These are phyloP conservation scores for Cryptus viduatorius DNA, from an alignment of 2,888 invertebrate species.

Conservation along the genomic window DNA sequence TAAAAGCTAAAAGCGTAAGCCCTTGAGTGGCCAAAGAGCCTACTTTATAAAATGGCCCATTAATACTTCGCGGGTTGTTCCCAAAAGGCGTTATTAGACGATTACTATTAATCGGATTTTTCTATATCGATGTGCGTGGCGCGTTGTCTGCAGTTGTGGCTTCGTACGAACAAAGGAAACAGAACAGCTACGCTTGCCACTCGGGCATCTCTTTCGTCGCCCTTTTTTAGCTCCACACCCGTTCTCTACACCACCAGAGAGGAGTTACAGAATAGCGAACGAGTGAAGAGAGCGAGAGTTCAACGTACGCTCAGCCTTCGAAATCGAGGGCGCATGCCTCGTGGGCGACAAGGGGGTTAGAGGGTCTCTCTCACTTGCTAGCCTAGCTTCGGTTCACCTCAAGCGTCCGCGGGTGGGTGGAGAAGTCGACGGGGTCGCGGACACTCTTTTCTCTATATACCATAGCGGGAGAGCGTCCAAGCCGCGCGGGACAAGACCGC, in stretches of 20 bases:
- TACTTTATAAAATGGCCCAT: neutral
- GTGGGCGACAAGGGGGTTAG: constrained; percentile 63
- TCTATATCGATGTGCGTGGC: constrained; percentile 3
- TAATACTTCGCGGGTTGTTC: neutral
- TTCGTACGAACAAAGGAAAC: constrained; percentile 55
- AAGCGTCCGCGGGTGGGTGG: constrained; percentile 16
- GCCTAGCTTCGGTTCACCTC: constrained; percentile 56
- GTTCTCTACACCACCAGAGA: constrained; percentile 8
- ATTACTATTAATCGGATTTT: constrained; percentile 16
- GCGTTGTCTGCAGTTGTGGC: neutral
- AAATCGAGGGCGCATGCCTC: constrained; percentile 71
- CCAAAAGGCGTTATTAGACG: neutral
- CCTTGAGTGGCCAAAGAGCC: neutral
- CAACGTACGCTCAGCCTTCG: constrained; percentile 70
- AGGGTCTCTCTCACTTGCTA: constrained; percentile 67
- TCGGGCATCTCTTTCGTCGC: constrained; percentile 23
- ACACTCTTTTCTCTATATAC: constrained; percentile 25
- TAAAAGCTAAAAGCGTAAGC: neutral
- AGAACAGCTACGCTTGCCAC: constrained; percentile 20
- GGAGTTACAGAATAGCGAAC: constrained; percentile 38
- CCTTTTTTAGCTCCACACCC: constrained; percentile 44
- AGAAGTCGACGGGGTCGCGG: constrained; percentile 42
- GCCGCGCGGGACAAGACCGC: constrained; percentile 5
- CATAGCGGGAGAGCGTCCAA: neutral
- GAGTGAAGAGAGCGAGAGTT: constrained; percentile 48